phyloP scores from a whole-genome alignment of 2,888 invertebrate species.

The Azorinus chamasolen region DNA sequence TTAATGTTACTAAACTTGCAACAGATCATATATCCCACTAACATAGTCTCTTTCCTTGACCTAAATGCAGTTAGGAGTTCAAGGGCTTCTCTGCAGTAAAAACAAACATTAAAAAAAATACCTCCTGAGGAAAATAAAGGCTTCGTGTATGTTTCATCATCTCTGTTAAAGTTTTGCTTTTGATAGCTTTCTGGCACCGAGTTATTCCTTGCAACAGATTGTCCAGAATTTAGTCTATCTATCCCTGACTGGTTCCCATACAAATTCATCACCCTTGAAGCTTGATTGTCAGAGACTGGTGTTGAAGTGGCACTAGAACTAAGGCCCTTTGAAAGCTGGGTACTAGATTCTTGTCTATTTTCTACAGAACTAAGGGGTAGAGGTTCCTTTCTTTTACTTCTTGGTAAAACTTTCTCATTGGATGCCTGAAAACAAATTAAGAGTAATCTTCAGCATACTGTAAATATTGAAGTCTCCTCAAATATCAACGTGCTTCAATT shows the following conservation, averaged over 20 bases:
- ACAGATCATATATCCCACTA: no score
- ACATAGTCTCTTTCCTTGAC: no score
- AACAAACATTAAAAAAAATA: no score
- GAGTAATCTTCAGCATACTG: slow-evolving; percentile 1
- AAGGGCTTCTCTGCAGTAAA: no score
- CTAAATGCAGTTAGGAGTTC: no score
- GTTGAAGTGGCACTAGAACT: no score
- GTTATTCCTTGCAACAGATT: no score
- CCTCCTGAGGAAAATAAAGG: slow-evolving; percentile 51
- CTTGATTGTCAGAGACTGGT: no score
- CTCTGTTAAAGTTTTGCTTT: not conserved
- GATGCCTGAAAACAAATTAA: not conserved
- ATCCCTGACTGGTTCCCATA: no score
- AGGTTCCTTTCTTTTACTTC: slow-evolving; percentile 7
- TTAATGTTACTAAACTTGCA: no score
- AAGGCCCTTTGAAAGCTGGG: not conserved
- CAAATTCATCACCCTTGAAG: no score
- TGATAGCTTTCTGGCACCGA: not conserved
- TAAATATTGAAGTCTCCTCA: not conserved
- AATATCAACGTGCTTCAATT: not conserved
- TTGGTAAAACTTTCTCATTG: slow-evolving; percentile 7
- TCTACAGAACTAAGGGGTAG: not conserved
- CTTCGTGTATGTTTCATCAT: slow-evolving; percentile 30
- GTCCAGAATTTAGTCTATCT: no score
- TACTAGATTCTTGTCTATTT: not conserved